Evolutionary conservation across 2,888 invertebrate genomes (phyloP).

Genomic region (Oeneis ivallda): DNA sequence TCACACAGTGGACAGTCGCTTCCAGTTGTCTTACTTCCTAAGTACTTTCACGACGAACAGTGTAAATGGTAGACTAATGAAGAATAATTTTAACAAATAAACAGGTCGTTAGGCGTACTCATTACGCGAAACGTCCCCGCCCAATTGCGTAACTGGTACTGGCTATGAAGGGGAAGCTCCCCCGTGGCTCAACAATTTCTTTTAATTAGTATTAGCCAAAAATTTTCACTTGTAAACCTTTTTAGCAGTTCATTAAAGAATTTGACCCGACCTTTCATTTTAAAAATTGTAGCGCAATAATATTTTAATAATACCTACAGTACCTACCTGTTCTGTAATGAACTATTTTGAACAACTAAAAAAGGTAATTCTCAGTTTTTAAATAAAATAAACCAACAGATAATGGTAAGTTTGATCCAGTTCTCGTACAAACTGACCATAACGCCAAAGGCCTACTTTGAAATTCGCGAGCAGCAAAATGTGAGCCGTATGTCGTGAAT

Average conservation of each 20-base stretch:
- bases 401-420: too few species aligned
- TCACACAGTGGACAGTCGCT: too few species aligned
- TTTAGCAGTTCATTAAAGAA: not conserved
- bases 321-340: too few species aligned
- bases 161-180: slow-evolving; percentile 1
- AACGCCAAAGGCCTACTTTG: too few species aligned
- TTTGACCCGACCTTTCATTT: not conserved
- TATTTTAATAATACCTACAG: too few species aligned
- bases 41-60: not conserved
- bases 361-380: too few species aligned
- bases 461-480: too few species aligned
- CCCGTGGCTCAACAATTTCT: slow-evolving; percentile 1
- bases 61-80: slow-evolving; percentile 5
- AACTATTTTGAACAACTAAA: too few species aligned
- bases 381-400: too few species aligned
- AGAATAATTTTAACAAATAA: slow-evolving; percentile 14
- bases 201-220: not conserved
- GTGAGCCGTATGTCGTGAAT: too few species aligned
- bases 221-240: not conserved
- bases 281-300: not conserved
- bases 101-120: slow-evolving; percentile 14
- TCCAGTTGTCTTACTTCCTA: not conserved
- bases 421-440: too few species aligned
- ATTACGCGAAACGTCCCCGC: slow-evolving; percentile 14
- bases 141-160: slow-evolving; percentile 15